These are phyloP conservation scores for Drosophila obscura DNA, from an alignment of 1,140 invertebrate species.

Conservation along the genomic window DNA sequence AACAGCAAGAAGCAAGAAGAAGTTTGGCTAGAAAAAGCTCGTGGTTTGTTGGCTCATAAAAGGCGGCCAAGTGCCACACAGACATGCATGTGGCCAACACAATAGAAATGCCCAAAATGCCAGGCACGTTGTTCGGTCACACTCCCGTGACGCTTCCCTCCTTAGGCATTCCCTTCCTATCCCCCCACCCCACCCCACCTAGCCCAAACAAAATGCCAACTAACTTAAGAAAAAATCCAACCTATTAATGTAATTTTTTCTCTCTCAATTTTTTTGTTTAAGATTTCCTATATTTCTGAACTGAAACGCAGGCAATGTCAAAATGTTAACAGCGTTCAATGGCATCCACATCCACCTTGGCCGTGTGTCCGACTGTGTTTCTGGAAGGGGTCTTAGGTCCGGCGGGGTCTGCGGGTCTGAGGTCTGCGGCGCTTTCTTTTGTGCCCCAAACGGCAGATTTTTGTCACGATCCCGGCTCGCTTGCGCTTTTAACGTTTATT, in stretches of 20 bases:
- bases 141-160: neutral
- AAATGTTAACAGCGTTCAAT: constrained; percentile 68
- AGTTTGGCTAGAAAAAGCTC: constrained; percentile 26
- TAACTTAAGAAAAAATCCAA: constrained; percentile 47
- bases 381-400: constrained; percentile 31
- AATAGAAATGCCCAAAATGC: constrained; percentile 60
- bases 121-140: constrained; percentile 54
- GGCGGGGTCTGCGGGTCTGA: constrained; percentile 20
- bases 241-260: constrained; percentile 65
- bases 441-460: constrained; percentile 58
- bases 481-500: constrained; percentile 73
- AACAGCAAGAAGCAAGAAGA: constrained; percentile 6
- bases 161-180: constrained; percentile 17
- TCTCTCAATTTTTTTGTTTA: constrained; percentile 10
- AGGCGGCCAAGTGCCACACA: constrained; percentile 66
- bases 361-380: constrained; percentile 11
- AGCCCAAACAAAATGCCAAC: constrained; percentile 24
- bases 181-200: neutral
- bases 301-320: constrained; percentile 72
- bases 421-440: constrained; percentile 72
- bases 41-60: constrained; percentile 52
- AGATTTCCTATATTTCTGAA: constrained; percentile 34
- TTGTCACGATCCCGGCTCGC: constrained; percentile 67
- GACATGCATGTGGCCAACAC: constrained; percentile 63
- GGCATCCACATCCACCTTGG: constrained; percentile 27